Conservation (phyloP, 2,888 invertebrate species). For the Athalia cordata region DNA sequence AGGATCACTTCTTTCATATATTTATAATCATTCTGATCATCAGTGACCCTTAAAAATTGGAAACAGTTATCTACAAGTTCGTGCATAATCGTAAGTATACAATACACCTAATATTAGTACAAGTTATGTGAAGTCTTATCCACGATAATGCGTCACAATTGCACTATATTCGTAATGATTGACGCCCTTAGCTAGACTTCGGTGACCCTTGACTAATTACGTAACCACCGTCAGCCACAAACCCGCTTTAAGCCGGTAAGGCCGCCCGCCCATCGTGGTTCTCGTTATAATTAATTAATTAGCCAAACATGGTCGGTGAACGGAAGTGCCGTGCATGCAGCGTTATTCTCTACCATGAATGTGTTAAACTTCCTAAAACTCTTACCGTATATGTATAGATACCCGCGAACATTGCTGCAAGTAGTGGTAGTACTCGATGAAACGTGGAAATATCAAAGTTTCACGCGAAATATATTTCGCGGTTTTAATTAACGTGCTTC, state of each 20-base stretch:
- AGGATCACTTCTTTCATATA: too few relatives aligned
- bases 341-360: neutral
- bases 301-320: slow-evolving; percentile 55
- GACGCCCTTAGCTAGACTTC: slow-evolving; percentile 57
- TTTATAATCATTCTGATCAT: too few relatives aligned
- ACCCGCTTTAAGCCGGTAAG: slow-evolving; percentile 47
- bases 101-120: too few relatives aligned
- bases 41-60: too few relatives aligned
- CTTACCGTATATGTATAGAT: slow-evolving; percentile 2
- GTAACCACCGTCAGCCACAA: slow-evolving; percentile 54
- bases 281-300: slow-evolving; percentile 64
- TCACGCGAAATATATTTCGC: neutral
- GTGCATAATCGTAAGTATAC: too few relatives aligned
- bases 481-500: neutral
- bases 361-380: slow-evolving; percentile 25
- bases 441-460: neutral
- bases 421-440: neutral
- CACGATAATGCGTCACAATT: slow-evolving; percentile 48
- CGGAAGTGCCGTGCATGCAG: slow-evolving; percentile 45
- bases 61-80: too few relatives aligned
- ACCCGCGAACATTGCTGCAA: too few relatives aligned
- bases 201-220: slow-evolving; percentile 57
- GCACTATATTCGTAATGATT: slow-evolving; percentile 58
- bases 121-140: neutral
- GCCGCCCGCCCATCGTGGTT: slow-evolving; percentile 24